Base-by-base conservation (phyloP, 2,888 invertebrate species). In the Schrankia costaestrigalis region DNA sequence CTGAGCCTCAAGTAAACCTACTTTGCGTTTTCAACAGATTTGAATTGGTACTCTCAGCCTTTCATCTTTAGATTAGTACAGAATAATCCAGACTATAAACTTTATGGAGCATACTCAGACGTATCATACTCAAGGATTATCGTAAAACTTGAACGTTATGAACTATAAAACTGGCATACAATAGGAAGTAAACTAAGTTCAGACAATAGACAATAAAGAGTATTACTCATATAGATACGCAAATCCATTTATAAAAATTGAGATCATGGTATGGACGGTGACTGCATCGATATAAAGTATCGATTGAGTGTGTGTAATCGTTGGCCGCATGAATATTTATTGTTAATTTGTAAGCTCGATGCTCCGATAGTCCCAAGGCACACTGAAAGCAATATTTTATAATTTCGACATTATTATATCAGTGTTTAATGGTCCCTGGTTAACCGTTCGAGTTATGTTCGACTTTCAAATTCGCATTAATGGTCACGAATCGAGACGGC, bases 311-410 rank as follows among this genome's bases (percentile, higher is more conserved):
- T 58, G 46, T 56, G 65, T 72, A 74, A 71, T 71, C 69, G 69
- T 57, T 68, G 49, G 38, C 46, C 53, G 56, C 74, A 80, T 83
- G 78, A 83, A 80, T 82, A 83, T 83, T 80, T 80, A 83, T 81
- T 78, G 81, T 82, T 84, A 83, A 82, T 83, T 81, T 82, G 78
- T 79, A 78, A 73, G 65, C 66, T 46, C 69, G 78, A 73, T 75
- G 68, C 65, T 53, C 56, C 57, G 71, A 73, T 70, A 72, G 65
- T 78, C 77, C 79, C 78, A 74, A 73, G 75, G 75, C 73, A 63
- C 56, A 64, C 62, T 67, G 66, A 65, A 68, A 65, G 62, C 63
- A 54, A 75, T 78, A 82, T 78, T 74, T 81, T 74, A 78, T 72
- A 69, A 67, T 67, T 63, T 71, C 59, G 69, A 72, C 67, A 66